Evolutionary conservation across 2,797 vertebrate genomes (phyloP).

Genomic region (Paramormyrops hopkinsi): DNA sequence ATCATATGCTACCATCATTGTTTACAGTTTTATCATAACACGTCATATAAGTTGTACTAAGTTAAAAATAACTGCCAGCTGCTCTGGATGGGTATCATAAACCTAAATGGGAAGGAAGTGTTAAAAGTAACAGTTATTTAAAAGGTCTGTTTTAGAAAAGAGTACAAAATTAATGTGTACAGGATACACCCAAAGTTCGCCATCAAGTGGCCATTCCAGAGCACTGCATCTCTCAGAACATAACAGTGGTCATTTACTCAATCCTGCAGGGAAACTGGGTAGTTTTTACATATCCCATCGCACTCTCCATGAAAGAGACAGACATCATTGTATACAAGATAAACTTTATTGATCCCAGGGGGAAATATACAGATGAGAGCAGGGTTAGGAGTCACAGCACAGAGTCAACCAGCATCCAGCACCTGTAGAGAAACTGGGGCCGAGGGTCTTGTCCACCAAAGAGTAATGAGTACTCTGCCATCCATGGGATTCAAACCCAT

Average conservation of each 20-base stretch:
- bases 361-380: background rate
- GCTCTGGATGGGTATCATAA: background rate
- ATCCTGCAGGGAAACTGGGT: background rate
- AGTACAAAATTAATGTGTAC: background rate
- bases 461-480: background rate
- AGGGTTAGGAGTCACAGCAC: background rate
- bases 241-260: background rate
- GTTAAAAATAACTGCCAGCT: background rate
- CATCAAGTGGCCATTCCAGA: background rate
- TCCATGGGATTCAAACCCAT: background rate
- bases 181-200: conserved; percentile 2
- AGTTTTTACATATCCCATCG: background rate
- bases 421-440: background rate
- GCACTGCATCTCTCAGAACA: background rate
- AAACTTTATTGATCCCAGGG: background rate
- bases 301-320: background rate
- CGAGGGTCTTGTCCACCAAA: background rate
- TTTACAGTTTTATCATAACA: background rate
- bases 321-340: background rate
- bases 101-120: background rate
- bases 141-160: background rate
- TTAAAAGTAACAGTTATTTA: background rate
- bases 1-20: background rate
- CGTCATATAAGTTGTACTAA: background rate
- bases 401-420: background rate